A percentile compares a stretch with the other conserved stretches of the same genome.
phyloP scores from a whole-genome alignment of 92 coral and sea anemone genomes.

The Phenganax stokvisi region DNA sequence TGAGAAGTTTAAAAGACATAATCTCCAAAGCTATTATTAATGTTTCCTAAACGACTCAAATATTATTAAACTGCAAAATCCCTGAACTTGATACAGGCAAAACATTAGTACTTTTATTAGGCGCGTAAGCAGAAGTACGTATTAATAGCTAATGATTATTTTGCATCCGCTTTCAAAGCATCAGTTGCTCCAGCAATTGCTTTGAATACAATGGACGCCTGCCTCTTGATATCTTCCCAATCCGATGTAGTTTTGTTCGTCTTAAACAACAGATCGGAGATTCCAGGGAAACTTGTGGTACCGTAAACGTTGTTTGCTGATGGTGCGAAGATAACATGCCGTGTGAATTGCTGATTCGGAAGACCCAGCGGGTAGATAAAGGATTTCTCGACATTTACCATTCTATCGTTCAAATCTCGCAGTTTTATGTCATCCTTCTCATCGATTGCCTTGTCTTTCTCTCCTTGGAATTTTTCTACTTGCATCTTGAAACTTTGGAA shows the following conservation, averaged over 20 bases:
- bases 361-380: conserved; percentile 77
- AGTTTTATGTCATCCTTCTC: conserved; percentile 48
- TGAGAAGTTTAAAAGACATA: too few relatives aligned
- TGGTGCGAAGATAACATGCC: conserved; percentile 88
- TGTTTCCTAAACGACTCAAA: too few relatives aligned
- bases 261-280: conserved; percentile 65
- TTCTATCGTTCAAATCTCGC: conserved; percentile 75
- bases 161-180: conserved; percentile 11
- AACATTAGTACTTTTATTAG: too few relatives aligned
- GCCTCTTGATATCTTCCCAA: conserved; percentile 63
- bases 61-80: too few relatives aligned
- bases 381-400: conserved; percentile 80
- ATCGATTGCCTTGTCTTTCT: conserved; percentile 29
- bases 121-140: too few relatives aligned
- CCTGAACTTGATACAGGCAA: too few relatives aligned
- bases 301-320: conserved; percentile 66
- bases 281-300: conserved; percentile 76
- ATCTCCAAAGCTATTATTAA: too few relatives aligned
- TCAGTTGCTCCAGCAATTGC: conserved; percentile 64
- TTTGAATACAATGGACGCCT: conserved; percentile 59
- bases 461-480: conserved; percentile 26
- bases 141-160: not conserved
- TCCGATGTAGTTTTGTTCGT: conserved; percentile 53
- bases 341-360: conserved; percentile 58
- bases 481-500: not conserved